A percentile compares a stretch with the other conserved stretches of the same genome.
Conservation (phyloP, 2,888 invertebrate species). For the Diadegma fenestrale region DNA sequence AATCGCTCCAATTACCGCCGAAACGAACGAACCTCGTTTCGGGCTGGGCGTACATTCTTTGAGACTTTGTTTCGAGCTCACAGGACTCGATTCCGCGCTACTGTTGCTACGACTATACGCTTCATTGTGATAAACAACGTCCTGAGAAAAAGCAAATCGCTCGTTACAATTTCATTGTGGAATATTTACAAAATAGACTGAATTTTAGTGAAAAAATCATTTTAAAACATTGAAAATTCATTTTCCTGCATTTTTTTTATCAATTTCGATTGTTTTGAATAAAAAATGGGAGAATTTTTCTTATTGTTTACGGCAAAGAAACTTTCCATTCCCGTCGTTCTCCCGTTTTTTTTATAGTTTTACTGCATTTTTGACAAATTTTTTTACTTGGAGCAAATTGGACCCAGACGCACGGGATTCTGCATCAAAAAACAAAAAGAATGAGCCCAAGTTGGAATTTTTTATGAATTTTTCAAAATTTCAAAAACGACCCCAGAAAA, state of each 20-base stretch:
- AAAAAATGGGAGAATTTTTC: not conserved
- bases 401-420: too few species aligned
- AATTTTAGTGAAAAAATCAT: not conserved
- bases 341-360: too few species aligned
- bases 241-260: not conserved
- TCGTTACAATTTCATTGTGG: not conserved
- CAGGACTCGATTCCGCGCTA: constrained; percentile 89
- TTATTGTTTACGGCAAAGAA: not conserved
- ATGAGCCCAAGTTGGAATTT: too few species aligned
- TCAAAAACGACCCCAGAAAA: too few species aligned
- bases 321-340: too few species aligned
- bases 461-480: too few species aligned
- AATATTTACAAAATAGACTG: not conserved
- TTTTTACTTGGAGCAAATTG: too few species aligned
- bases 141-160: constrained; percentile 84
- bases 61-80: constrained; percentile 81
- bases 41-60: constrained; percentile 86
- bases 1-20: constrained; percentile 90
- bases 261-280: not conserved
- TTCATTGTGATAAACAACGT: constrained; percentile 92
- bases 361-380: too few species aligned
- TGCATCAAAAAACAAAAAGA: too few species aligned
- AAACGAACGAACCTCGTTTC: constrained; percentile 89
- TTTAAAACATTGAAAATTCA: not conserved
- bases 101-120: constrained; percentile 90